These are phyloP conservation scores for Hippotragus niger DNA, from an alignment of 2,113 vertebrate species.

Conservation along the genomic window DNA sequence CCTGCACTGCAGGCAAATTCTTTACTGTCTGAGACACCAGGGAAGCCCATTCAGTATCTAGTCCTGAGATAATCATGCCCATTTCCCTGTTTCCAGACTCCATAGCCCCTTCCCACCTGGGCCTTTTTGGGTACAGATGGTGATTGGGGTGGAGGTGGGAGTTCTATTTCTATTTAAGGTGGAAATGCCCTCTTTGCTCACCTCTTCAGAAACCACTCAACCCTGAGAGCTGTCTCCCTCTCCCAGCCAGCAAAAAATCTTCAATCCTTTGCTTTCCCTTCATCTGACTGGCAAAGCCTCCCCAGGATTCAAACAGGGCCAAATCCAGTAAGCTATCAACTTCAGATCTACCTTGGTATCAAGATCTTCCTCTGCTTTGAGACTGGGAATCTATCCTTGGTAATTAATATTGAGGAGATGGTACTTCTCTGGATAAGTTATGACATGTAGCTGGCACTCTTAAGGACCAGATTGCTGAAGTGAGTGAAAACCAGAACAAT, in stretches of 20 bases:
- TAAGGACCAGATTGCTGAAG: background rate
- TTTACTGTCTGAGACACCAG: background rate
- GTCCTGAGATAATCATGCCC: slow-evolving; percentile 1
- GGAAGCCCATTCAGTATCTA: background rate
- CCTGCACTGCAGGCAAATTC: background rate
- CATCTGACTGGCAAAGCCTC: background rate
- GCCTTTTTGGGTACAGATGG: background rate
- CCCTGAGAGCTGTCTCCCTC: background rate
- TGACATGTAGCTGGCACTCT: background rate
- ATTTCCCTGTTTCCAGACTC: background rate
- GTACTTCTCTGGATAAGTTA: slow-evolving; percentile 13
- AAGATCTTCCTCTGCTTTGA: slow-evolving; percentile 8
- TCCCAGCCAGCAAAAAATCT: background rate
- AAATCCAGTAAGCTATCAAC: background rate
- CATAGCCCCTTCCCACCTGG: background rate
- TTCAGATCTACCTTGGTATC: background rate
- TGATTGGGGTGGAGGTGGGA: background rate
- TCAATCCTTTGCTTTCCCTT: background rate
- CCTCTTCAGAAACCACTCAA: slow-evolving; percentile 20
- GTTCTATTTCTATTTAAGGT: slow-evolving; percentile 13
- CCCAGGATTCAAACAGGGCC: slow-evolving; percentile 12
- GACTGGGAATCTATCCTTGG: background rate
- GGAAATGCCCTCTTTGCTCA: background rate
- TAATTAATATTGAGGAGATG: background rate
- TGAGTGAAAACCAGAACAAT: slow-evolving; percentile 27